These are phyloP conservation scores for Epinephelus awoara DNA, from an alignment of 2,797 vertebrate species.

Conservation along the genomic window DNA sequence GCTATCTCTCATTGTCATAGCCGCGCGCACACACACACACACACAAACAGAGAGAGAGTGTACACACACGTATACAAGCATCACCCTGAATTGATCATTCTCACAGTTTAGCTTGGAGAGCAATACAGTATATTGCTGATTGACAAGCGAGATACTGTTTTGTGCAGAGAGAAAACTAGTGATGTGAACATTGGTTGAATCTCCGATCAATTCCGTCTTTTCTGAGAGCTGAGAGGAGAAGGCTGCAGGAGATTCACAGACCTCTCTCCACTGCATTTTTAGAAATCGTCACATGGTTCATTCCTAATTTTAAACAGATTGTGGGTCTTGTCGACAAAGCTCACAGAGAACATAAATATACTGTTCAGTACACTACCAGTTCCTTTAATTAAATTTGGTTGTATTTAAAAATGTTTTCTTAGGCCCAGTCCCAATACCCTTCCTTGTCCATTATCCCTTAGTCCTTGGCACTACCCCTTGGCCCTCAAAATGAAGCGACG, in stretches of 20 bases:
- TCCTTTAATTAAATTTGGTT: not conserved
- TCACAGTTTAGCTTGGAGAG: slow-evolving; percentile 58
- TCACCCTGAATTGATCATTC: slow-evolving; percentile 44
- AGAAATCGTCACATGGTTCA: not conserved
- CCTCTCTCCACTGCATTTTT: not conserved
- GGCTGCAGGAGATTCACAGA: slow-evolving; percentile 18
- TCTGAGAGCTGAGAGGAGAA: slow-evolving; percentile 25
- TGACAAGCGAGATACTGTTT: slow-evolving; percentile 41
- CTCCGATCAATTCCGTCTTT: slow-evolving; percentile 35
- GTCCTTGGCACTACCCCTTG: no score
- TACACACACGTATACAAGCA: not conserved
- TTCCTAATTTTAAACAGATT: not conserved
- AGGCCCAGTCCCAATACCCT: no score
- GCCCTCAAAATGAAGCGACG: no score
- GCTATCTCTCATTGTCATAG: not conserved
- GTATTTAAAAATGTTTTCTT: not conserved
- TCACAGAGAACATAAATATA: not conserved
- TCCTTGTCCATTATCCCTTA: no score
- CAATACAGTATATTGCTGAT: slow-evolving; percentile 50
- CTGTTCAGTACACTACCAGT: not conserved
- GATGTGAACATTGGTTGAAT: slow-evolving; percentile 48
- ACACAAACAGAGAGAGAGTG: not conserved
- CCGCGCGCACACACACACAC: not conserved
- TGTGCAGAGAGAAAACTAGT: slow-evolving; percentile 37
- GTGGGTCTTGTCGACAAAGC: not conserved